A percentile compares a stretch with the other conserved stretches of the same genome.
Evolutionary conservation across 2,888 invertebrate species (phyloP).

Genomic region (Parelbella ahira): DNA sequence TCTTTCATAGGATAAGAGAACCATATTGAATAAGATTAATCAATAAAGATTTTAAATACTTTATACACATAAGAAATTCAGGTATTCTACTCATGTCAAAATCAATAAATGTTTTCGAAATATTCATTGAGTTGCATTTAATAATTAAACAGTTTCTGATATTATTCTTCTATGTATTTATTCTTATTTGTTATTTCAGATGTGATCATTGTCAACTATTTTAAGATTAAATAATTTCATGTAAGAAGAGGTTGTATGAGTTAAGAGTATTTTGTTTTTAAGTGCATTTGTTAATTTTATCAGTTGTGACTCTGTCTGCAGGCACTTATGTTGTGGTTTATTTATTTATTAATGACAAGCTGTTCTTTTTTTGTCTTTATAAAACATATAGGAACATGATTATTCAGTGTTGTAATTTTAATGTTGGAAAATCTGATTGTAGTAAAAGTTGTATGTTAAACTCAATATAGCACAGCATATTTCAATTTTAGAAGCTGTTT

Average conservation of each 20-base stretch:
- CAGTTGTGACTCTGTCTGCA: too few relatives aligned
- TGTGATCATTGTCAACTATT: slow-evolving; percentile 5
- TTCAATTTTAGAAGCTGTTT: too few relatives aligned
- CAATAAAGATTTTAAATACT: slow-evolving; percentile 54
- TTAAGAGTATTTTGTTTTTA: slow-evolving; percentile 7
- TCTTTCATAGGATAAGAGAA: slow-evolving; percentile 46
- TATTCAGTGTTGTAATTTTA: too few relatives aligned
- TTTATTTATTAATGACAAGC: too few relatives aligned
- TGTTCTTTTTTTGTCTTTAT: too few relatives aligned
- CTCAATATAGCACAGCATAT: too few relatives aligned
- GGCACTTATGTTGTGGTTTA: too few relatives aligned
- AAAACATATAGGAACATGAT: too few relatives aligned
- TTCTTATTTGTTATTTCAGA: slow-evolving; percentile 2
- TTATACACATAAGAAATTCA: slow-evolving; percentile 41
- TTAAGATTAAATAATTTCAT: background rate
- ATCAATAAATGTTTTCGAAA: slow-evolving; percentile 64
- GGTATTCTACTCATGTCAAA: slow-evolving; percentile 69
- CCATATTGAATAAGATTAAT: slow-evolving; percentile 47
- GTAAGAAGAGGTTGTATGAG: slow-evolving; percentile 1
- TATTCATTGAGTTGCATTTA: slow-evolving; percentile 28
- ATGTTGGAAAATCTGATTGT: too few relatives aligned
- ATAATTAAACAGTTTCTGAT: slow-evolving; percentile 8
- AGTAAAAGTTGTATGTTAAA: too few relatives aligned
- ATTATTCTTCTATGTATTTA: slow-evolving; percentile 7
- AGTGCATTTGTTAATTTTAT: too few relatives aligned